Conservation (phyloP, 2,797 vertebrate species). For the Gallirallus australis region DNA sequence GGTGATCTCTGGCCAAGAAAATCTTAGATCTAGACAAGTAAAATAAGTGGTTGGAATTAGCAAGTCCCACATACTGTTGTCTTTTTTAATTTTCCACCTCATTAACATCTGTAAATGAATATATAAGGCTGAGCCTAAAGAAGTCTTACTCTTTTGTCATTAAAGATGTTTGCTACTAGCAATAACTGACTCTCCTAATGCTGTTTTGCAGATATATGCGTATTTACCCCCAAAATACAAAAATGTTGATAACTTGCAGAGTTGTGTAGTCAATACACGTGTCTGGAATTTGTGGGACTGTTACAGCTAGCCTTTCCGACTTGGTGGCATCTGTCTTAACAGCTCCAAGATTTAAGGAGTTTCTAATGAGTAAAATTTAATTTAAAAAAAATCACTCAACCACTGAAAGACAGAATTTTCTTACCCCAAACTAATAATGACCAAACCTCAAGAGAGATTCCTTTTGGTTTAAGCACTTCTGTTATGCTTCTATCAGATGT, state of each 20-base stretch:
- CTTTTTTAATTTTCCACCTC: conserved; percentile 76
- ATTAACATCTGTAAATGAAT: conserved; percentile 68
- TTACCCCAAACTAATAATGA: neutral
- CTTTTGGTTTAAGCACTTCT: neutral
- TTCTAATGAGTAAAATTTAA: neutral
- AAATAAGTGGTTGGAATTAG: conserved; percentile 42
- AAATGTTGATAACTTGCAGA: neutral
- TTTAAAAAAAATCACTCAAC: neutral
- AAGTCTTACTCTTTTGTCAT: conserved; percentile 41
- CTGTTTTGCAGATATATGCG: neutral
- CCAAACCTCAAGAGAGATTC: neutral
- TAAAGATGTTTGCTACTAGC: conserved; percentile 49
- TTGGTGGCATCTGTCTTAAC: neutral
- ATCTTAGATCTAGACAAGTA: neutral
- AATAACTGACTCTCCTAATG: neutral
- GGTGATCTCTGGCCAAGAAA: conserved; percentile 8
- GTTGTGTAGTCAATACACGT: neutral
- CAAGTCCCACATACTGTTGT: conserved; percentile 53
- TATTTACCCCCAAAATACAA: neutral
- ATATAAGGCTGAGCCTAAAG: conserved; percentile 34
- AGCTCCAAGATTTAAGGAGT: neutral
- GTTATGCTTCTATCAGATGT: neutral
- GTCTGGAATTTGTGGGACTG: neutral
- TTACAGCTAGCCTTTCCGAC: neutral
- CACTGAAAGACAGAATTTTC: neutral